Percentiles rank a stretch among this genome's conserved stretches.
phyloP scores from a whole-genome alignment of 2,888 invertebrate genomes.

The Tipula lateralis region DNA sequence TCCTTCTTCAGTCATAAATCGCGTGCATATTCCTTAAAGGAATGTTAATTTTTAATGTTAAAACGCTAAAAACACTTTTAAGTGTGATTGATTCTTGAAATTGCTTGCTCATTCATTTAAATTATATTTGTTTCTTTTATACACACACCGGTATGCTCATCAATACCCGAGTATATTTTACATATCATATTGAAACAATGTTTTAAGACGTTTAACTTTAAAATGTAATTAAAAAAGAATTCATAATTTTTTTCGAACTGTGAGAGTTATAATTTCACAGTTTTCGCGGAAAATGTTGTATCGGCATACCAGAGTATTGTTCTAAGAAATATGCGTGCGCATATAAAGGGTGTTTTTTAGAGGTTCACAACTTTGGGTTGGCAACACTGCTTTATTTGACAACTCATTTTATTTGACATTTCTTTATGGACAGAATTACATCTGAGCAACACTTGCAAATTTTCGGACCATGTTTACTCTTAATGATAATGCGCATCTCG shows the following conservation, averaged over 20 bases:
- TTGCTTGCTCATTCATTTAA: not conserved
- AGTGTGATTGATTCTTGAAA: not conserved
- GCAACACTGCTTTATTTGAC: too few species aligned
- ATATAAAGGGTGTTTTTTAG: too few species aligned
- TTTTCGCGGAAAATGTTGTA: not conserved
- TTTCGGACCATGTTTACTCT: too few species aligned
- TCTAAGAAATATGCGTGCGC: not conserved
- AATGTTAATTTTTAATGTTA: not conserved
- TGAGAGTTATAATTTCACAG: not conserved
- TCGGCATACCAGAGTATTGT: not conserved
- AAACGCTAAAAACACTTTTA: not conserved
- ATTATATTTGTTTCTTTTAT: not conserved
- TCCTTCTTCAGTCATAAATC: not conserved
- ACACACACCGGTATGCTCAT: not conserved
- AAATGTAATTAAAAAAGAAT: not conserved
- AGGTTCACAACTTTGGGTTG: too few species aligned
- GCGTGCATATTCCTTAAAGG: not conserved
- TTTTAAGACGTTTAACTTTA: not conserved
- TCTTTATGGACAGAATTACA: too few species aligned
- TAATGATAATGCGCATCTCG: too few species aligned
- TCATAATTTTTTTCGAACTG: not conserved
- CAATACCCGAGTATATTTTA: not conserved
- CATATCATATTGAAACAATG: not conserved
- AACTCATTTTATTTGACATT: too few species aligned
- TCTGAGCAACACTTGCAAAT: too few species aligned